Base-by-base conservation (phyloP, 2,888 invertebrate species). In the Thera britannica region DNA sequence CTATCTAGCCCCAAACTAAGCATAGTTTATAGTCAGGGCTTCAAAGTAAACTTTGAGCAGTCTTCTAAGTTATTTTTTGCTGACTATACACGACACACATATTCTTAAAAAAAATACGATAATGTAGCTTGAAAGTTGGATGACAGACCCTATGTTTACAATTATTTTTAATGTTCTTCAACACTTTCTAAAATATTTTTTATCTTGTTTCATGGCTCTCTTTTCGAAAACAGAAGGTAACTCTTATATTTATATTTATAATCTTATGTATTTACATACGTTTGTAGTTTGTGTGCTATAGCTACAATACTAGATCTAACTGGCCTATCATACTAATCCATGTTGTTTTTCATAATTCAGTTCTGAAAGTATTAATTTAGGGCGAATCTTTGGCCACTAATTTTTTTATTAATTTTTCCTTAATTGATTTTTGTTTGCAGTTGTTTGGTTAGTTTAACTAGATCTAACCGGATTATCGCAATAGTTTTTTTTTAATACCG, bases 191-290 rank as follows among this genome's bases (percentile, higher is more conserved):
- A 73, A 65, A 76, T 78, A 70, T 70, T 59, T 74, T 52, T 81
- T 89, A 79, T 90, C 89, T 92, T 93, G 90, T 93, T 93, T 78
- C 93, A 93, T 93, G 93, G 78, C 82, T 86, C 77, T 79, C 85
- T 79, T 81, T 80, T 74, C 82, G 83, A 82, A 83, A 77, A 84
- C 86, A 92, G 92, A 93, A 93, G 93, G 93, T 93, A 93, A 91
- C 77, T 70, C 71, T 77, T 68, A 68, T 58, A 58, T 79, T 70
- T 65, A 52, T 52, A 12, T 52, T 52, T 52, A 9, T 52, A 8
- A 2, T 46, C 2, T 9, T 12, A 23, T 56, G 65, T 51, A 58
- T 57, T 71, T 65, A 64, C 67, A 66, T 66, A 66, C 51, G 67
- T 38, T 55, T 35, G 35, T 65, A 61, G 61, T 51, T 63, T 58